Percentiles rank a stretch among this genome's conserved stretches.
Conservation (phyloP, 2,888 invertebrate species). For the Drosophila flavopinicola region DNA sequence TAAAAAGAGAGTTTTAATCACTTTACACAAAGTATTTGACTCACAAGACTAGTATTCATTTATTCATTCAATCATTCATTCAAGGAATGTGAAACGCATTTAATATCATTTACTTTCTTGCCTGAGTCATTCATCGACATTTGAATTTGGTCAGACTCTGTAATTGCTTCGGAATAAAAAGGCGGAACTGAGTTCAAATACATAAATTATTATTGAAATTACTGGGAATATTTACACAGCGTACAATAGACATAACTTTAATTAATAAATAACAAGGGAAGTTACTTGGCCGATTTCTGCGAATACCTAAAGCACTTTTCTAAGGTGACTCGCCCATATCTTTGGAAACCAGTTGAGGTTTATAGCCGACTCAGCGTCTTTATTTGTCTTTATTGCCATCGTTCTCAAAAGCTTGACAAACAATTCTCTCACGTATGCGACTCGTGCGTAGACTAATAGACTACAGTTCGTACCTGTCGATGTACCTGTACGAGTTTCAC, state of each 20-base stretch:
- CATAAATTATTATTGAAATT: slow-evolving; percentile 13
- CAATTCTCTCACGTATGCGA: slow-evolving; percentile 38
- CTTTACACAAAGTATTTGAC: too few relatives aligned
- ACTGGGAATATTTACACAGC: slow-evolving; percentile 5
- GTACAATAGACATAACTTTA: slow-evolving; percentile 19
- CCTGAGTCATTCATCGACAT: slow-evolving; percentile 50
- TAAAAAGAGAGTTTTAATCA: slow-evolving; percentile 40
- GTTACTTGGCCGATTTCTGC: slow-evolving; percentile 1
- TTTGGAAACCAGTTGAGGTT: slow-evolving; percentile 19
- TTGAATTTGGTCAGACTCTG: slow-evolving; percentile 1
- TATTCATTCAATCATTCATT: slow-evolving; percentile 13
- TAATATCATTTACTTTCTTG: slow-evolving; percentile 25
- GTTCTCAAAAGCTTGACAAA: slow-evolving; percentile 37
- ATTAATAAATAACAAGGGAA: neutral
- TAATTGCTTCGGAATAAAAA: slow-evolving; percentile 32
- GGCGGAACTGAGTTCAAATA: slow-evolving; percentile 56
- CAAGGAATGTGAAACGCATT: slow-evolving; percentile 40
- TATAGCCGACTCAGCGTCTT: slow-evolving; percentile 21
- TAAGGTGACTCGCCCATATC: slow-evolving; percentile 3
- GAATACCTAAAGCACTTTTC: neutral
- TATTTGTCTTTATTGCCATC: slow-evolving; percentile 24
- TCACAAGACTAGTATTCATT: neutral
- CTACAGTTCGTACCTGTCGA: too few relatives aligned
- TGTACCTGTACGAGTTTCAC: neutral
- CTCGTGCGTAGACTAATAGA: slow-evolving; percentile 28